Percentiles rank a stretch among this genome's conserved stretches.
phyloP scores from a whole-genome alignment of 1,140 invertebrate genomes.

The Colletes latitarsis region DNA sequence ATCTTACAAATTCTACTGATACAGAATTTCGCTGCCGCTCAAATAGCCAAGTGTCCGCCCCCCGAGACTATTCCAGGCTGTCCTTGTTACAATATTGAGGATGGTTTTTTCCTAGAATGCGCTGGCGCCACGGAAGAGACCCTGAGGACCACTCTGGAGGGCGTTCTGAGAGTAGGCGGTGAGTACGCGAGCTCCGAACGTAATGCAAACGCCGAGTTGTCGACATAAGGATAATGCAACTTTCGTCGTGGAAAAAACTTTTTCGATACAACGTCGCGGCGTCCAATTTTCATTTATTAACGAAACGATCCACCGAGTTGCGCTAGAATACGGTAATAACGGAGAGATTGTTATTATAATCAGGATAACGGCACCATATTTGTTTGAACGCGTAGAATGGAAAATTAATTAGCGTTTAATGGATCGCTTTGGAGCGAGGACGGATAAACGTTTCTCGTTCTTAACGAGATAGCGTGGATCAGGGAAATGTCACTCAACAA shows the following conservation, averaged over 20 bases:
- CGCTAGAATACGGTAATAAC: not conserved
- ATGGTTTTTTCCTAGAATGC: conserved; percentile 94
- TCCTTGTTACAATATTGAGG: conserved; percentile 95
- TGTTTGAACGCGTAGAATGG: not conserved
- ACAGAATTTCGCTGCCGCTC: conserved; percentile 57
- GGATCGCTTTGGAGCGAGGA: not conserved
- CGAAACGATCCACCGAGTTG: not conserved
- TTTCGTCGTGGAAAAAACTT: not conserved
- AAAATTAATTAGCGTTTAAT: conserved; percentile 32
- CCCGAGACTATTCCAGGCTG: conserved; percentile 82
- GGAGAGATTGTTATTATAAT: conserved; percentile 26
- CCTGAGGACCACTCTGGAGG: conserved; percentile 81
- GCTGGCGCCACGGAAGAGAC: conserved; percentile 87
- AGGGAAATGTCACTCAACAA: not conserved
- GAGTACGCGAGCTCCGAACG: conserved; percentile 27
- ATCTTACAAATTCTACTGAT: conserved; percentile 63
- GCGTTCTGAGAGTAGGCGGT: conserved; percentile 80
- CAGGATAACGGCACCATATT: not conserved
- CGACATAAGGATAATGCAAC: not conserved
- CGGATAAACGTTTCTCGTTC: not conserved
- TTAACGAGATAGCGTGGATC: not conserved
- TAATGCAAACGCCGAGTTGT: conserved; percentile 1
- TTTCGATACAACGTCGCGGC: not conserved
- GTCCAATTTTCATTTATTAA: conserved; percentile 32
- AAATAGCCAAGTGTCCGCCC: conserved; percentile 76